Conservation (phyloP, 2,888 invertebrate species). For the Aleiodes alternator region DNA sequence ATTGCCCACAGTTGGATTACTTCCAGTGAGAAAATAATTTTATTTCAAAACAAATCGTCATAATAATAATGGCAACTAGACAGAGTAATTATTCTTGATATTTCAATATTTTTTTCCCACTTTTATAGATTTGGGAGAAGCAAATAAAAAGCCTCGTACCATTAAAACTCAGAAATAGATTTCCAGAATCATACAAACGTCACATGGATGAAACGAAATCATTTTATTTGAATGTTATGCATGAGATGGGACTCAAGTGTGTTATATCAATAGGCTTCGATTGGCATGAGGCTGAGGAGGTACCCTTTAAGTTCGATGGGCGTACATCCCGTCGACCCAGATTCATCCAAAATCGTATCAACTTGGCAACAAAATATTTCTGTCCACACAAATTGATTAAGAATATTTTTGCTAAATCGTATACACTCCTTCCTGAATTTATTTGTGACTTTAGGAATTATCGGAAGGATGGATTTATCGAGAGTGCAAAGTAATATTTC, state of each 20-base stretch:
- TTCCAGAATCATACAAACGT: conserved; percentile 77
- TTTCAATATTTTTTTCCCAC: conserved; percentile 23
- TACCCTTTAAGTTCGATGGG: conserved; percentile 80
- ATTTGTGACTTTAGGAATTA: conserved; percentile 78
- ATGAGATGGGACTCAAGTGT: conserved; percentile 80
- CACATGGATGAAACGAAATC: conserved; percentile 77
- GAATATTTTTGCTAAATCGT: conserved; percentile 78
- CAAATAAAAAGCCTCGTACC: conserved; percentile 80
- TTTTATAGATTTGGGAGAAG: conserved; percentile 74
- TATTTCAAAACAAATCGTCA: background rate
- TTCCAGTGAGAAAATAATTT: conserved; percentile 58
- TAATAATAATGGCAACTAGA: background rate
- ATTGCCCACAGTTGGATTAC: conserved; percentile 60
- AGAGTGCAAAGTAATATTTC: conserved; percentile 34
- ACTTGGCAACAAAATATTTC: conserved; percentile 78
- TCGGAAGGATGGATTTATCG: conserved; percentile 74
- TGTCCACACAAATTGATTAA: conserved; percentile 81
- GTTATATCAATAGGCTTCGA: conserved; percentile 80
- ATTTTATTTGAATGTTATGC: conserved; percentile 67
- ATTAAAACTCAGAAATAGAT: conserved; percentile 77
- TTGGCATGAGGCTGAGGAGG: conserved; percentile 76
- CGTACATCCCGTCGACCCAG: conserved; percentile 79
- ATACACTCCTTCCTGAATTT: conserved; percentile 76
- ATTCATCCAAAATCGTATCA: conserved; percentile 79
- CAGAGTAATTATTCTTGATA: background rate